A percentile compares a stretch with the other conserved stretches of the same genome.
Conservation (phyloP, 1,140 invertebrate genomes). For the Drosophila fuyamai region DNA sequence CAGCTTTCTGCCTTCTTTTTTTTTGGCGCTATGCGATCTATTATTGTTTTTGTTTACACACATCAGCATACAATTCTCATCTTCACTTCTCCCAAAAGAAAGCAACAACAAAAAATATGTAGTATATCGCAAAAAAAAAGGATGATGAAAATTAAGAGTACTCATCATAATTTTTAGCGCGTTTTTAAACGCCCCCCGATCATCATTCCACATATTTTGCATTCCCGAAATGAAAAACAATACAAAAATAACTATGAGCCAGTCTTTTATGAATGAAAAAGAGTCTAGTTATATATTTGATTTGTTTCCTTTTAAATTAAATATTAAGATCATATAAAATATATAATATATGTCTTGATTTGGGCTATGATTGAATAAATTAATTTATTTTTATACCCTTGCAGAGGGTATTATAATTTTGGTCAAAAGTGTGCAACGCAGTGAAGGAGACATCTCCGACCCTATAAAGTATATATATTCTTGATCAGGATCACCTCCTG, state of each 20-base stretch:
- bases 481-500: too few relatives aligned
- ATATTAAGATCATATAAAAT: background rate
- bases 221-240: background rate
- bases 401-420: too few relatives aligned
- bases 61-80: conserved; percentile 36
- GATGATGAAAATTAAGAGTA: too few relatives aligned
- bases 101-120: background rate
- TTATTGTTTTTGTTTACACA: conserved; percentile 50
- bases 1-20: conserved; percentile 6
- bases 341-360: too few relatives aligned
- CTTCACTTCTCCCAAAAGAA: conserved; percentile 3
- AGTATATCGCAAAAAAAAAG: background rate
- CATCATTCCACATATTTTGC: conserved; percentile 1
- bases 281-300: background rate
- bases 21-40: conserved; percentile 28
- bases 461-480: too few relatives aligned
- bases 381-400: background rate
- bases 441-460: too few relatives aligned
- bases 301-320: background rate
- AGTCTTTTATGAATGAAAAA: conserved; percentile 16
- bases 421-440: too few relatives aligned
- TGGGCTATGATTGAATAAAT: background rate
- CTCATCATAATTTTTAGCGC: conserved; percentile 2
- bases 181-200: conserved; percentile 1
- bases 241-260: background rate